Conservation (phyloP, 2,797 vertebrate species). For the Etheostoma nigrum region DNA sequence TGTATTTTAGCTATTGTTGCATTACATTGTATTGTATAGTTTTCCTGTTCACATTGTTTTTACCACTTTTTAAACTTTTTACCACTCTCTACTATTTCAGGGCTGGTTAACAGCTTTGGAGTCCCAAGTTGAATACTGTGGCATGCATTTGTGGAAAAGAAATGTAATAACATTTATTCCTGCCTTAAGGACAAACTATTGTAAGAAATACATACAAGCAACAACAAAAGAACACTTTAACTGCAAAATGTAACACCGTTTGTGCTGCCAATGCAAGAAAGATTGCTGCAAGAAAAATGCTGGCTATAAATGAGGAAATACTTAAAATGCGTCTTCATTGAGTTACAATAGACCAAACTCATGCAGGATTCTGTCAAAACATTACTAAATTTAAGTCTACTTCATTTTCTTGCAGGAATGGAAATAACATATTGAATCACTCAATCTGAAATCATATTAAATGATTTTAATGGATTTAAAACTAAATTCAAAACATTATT, state of each 20-base stretch:
- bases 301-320: background rate
- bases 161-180: conserved; percentile 9
- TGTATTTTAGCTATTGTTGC: background rate
- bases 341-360: background rate
- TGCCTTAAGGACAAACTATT: background rate
- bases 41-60: background rate
- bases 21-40: conserved; percentile 12
- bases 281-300: background rate
- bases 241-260: background rate
- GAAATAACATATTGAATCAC: conserved; percentile 10
- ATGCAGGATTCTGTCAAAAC: conserved; percentile 7
- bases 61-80: background rate
- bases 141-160: conserved; percentile 1
- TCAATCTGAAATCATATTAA: background rate
- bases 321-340: background rate
- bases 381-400: background rate
- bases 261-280: background rate
- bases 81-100: background rate
- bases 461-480: background rate
- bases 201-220: background rate
- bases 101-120: background rate
- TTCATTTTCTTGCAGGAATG: background rate
- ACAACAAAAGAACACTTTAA: background rate
- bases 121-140: background rate
- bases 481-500: background rate